These are phyloP conservation scores for Anguilla obscura DNA, from an alignment of 2,797 vertebrate species.

Conservation along the genomic window DNA sequence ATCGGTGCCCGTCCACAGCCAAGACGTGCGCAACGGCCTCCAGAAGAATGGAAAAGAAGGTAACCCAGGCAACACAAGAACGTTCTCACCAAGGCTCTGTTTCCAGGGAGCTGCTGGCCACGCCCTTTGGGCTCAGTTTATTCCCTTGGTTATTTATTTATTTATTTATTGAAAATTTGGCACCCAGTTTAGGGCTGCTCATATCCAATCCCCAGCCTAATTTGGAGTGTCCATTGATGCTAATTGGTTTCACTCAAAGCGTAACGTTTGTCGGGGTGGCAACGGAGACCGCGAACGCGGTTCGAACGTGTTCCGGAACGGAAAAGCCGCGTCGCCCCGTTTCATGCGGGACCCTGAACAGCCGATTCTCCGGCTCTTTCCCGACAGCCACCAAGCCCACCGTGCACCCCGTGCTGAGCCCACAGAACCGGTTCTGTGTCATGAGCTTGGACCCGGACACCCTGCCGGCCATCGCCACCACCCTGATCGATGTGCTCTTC, in stretches of 20 bases:
- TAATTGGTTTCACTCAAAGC: not conserved
- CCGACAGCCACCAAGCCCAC: constrained; percentile 76
- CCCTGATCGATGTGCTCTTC: constrained; percentile 92
- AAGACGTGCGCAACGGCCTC: constrained; percentile 76
- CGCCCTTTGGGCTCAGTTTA: not conserved
- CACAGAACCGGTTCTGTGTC: constrained; percentile 90
- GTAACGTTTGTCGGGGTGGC: not conserved
- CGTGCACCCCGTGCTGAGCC: constrained; percentile 90
- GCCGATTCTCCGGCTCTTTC: not conserved
- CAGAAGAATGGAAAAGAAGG: constrained; percentile 79
- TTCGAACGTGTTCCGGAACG: not conserved
- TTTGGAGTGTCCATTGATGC: not conserved
- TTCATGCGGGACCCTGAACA: not conserved
- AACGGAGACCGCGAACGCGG: not conserved
- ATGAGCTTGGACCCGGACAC: constrained; percentile 92
- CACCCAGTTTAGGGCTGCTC: too few species aligned
- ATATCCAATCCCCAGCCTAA: too few species aligned
- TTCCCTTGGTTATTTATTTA: too few species aligned
- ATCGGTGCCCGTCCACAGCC: constrained; percentile 70
- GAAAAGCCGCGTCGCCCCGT: not conserved
- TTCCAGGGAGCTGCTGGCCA: not conserved
- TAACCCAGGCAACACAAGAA: constrained; percentile 50
- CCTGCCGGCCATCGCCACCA: constrained; percentile 89
- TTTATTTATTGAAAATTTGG: too few species aligned
- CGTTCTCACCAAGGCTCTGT: too few species aligned